Conservation (phyloP, 2,797 vertebrate genomes). For the Merluccius polli region DNA sequence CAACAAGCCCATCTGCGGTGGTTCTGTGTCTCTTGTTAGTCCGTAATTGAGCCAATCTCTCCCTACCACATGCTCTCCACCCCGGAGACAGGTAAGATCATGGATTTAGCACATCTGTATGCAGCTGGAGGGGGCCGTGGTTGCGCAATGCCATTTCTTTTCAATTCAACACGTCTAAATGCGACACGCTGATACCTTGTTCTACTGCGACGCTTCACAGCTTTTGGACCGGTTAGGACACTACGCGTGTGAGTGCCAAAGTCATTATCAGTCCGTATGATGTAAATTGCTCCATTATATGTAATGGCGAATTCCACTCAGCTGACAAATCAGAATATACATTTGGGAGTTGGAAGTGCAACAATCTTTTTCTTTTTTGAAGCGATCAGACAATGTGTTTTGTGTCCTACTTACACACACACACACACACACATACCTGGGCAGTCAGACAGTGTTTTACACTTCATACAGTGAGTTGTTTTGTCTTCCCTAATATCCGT, state of each 20-base stretch:
- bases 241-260: too few species aligned
- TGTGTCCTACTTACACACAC: background rate
- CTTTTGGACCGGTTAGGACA: too few species aligned
- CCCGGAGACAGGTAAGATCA: background rate
- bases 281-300: too few species aligned
- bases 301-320: too few species aligned
- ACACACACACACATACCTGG: background rate
- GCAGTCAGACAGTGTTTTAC: background rate
- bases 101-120: background rate
- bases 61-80: constrained; percentile 13
- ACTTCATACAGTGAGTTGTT: background rate
- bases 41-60: constrained; percentile 35
- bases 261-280: too few species aligned
- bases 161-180: background rate
- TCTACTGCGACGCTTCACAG: too few species aligned
- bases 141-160: background rate
- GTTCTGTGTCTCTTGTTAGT: constrained; percentile 21
- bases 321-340: too few species aligned
- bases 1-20: constrained; percentile 13
- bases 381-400: too few species aligned
- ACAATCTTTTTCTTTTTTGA: too few species aligned
- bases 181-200: too few species aligned
- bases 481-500: background rate
- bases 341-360: background rate
- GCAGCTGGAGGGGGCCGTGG: background rate